These are phyloP conservation scores for Thyatira batis DNA, from an alignment of 2,888 invertebrate genomes.

Conservation along the genomic window DNA sequence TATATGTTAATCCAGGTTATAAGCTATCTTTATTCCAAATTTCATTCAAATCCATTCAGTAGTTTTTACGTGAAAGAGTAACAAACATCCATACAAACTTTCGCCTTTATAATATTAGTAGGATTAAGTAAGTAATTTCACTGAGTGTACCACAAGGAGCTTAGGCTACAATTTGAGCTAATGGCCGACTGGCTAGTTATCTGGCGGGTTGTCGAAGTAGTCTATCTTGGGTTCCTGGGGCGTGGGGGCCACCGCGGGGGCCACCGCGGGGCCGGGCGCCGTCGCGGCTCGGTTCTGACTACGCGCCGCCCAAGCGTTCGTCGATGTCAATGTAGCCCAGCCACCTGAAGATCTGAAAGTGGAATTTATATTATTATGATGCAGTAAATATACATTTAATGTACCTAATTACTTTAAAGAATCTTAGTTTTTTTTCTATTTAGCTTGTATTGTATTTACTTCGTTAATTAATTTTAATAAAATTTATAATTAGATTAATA, in stretches of 20 bases:
- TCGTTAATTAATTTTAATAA: no score
- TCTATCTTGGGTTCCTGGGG: constrained; percentile 56
- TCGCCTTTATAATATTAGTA: no score
- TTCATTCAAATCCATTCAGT: no score
- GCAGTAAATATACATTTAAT: background rate
- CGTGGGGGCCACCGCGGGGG: background rate
- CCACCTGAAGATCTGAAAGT: constrained; percentile 45
- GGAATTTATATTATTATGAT: background rate
- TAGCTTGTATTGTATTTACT: no score
- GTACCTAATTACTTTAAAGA: no score
- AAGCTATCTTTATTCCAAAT: no score
- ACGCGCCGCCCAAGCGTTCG: constrained; percentile 72
- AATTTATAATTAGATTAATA: no score
- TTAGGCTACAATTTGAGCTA: constrained; percentile 34
- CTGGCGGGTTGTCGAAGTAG: constrained; percentile 79
- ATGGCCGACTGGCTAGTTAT: constrained; percentile 41
- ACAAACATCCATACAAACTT: no score
- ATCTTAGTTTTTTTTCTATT: no score
- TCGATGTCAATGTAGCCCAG: constrained; percentile 76
- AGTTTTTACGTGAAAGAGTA: no score
- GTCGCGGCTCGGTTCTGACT: constrained; percentile 42
- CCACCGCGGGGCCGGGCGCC: background rate
- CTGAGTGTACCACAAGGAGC: constrained; percentile 28
- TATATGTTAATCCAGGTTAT: no score
- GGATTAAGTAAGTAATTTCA: constrained; percentile 13